phyloP scores from a whole-genome alignment of 2,888 invertebrate genomes.

The Drosophila histrio region DNA sequence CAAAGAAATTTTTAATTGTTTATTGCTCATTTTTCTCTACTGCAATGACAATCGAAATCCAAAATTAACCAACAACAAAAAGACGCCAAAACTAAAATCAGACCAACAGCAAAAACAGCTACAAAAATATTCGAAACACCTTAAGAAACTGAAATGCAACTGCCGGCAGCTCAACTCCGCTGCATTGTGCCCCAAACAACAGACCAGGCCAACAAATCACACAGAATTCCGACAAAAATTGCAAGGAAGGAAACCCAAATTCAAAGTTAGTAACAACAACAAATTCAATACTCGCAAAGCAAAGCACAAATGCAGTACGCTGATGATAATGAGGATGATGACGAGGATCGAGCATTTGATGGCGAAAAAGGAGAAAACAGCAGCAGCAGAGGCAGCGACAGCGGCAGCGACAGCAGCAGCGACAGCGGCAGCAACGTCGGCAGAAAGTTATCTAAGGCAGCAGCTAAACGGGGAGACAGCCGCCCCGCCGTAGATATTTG shows the following conservation, averaged over 20 bases:
- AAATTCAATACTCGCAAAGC: slow-evolving; percentile 38
- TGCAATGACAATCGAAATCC: slow-evolving; percentile 48
- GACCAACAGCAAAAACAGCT: neutral
- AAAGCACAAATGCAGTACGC: slow-evolving; percentile 40
- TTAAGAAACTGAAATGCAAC: slow-evolving; percentile 42
- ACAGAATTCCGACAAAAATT: slow-evolving; percentile 63
- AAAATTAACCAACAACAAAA: slow-evolving; percentile 32
- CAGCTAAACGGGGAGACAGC: slow-evolving; percentile 57
- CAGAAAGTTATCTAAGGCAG: slow-evolving; percentile 60
- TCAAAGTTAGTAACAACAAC: slow-evolving; percentile 46
- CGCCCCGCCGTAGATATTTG: slow-evolving; percentile 65
- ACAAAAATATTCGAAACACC: slow-evolving; percentile 41
- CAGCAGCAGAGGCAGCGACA: slow-evolving; percentile 35
- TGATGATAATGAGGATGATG: slow-evolving; percentile 48
- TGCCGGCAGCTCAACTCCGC: slow-evolving; percentile 23
- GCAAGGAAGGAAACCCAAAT: slow-evolving; percentile 77
- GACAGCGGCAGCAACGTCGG: slow-evolving; percentile 36
- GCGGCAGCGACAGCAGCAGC: slow-evolving; percentile 14
- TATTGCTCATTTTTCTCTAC: slow-evolving; percentile 68
- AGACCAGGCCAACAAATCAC: slow-evolving; percentile 64
- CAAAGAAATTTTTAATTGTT: slow-evolving; percentile 69
- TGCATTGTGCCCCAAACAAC: slow-evolving; percentile 56
- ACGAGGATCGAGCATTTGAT: slow-evolving; percentile 71
- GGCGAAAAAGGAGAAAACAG: slow-evolving; percentile 56
- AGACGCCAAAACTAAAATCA: slow-evolving; percentile 19